These are phyloP conservation scores for Sebastes aleutianus DNA, from an alignment of 2,797 vertebrate species.

Conservation along the genomic window DNA sequence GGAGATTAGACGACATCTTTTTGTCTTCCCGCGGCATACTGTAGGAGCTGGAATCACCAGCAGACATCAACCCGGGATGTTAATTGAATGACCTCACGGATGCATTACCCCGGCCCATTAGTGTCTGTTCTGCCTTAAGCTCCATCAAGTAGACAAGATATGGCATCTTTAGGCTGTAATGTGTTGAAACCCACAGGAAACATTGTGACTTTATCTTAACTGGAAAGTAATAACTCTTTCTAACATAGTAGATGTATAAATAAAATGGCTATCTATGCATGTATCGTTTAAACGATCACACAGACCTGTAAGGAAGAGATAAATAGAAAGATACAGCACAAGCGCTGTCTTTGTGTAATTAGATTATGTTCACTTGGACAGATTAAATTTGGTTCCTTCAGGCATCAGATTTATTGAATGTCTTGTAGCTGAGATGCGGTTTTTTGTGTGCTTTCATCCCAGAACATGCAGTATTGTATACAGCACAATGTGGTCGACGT, in stretches of 20 bases:
- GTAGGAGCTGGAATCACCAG: conserved; percentile 41
- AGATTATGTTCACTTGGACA: conserved; percentile 46
- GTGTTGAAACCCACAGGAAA: conserved; percentile 34
- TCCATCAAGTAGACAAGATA: conserved; percentile 21
- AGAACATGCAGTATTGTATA: neutral
- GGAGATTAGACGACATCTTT: neutral
- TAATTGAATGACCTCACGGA: conserved; percentile 72
- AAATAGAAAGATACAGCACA: conserved; percentile 49
- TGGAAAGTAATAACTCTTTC: conserved; percentile 11
- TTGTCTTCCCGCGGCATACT: neutral
- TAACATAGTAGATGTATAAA: conserved; percentile 16
- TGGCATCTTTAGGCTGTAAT: conserved; percentile 31
- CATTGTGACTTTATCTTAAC: conserved; percentile 36
- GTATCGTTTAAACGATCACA: conserved; percentile 15
- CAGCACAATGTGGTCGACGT: neutral
- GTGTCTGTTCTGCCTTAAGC: conserved; percentile 43
- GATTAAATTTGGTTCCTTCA: conserved; percentile 50
- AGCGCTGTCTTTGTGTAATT: conserved; percentile 53
- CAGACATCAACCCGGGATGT: conserved; percentile 55
- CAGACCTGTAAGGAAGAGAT: conserved; percentile 51
- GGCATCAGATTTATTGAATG: conserved; percentile 41
- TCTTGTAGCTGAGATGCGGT: conserved; percentile 3
- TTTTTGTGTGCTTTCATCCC: neutral
- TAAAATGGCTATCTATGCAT: conserved; percentile 13
- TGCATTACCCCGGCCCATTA: conserved; percentile 51